phyloP scores from a whole-genome alignment of 2,797 vertebrate genomes.

The Cuculus canorus region DNA sequence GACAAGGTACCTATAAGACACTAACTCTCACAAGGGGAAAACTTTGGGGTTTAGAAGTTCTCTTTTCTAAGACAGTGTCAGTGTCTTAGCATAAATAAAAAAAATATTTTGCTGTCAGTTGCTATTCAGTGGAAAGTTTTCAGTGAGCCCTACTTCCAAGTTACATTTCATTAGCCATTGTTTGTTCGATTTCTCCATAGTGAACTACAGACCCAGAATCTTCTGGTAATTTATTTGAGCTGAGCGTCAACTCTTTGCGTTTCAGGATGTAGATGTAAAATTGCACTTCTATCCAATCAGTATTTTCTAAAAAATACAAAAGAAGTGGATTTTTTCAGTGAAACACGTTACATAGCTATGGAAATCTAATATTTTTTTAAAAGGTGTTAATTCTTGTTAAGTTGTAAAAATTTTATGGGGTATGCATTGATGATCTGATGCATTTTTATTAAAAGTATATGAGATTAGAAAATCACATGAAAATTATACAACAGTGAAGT shows the following conservation, averaged over 20 bases:
- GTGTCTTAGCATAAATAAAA: slow-evolving; percentile 24
- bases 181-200: background rate
- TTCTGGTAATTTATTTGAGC: background rate
- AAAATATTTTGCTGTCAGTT: background rate
- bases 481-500: slow-evolving; percentile 26
- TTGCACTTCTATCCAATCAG: background rate
- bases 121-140: slow-evolving; percentile 21
- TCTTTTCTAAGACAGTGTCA: background rate
- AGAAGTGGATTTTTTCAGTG: background rate
- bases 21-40: background rate
- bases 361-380: background rate
- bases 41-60: background rate
- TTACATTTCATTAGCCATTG: background rate
- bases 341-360: background rate
- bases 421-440: background rate
- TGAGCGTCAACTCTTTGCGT: accelerated
- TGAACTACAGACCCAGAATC: background rate
- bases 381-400: background rate
- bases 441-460: background rate
- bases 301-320: background rate
- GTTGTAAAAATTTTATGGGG: background rate
- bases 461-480: background rate
- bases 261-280: background rate
- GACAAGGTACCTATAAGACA: background rate
- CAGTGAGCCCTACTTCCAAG: background rate